phyloP scores from a whole-genome alignment of 1,140 invertebrate species.

The Hirudo medicinalis region DNA sequence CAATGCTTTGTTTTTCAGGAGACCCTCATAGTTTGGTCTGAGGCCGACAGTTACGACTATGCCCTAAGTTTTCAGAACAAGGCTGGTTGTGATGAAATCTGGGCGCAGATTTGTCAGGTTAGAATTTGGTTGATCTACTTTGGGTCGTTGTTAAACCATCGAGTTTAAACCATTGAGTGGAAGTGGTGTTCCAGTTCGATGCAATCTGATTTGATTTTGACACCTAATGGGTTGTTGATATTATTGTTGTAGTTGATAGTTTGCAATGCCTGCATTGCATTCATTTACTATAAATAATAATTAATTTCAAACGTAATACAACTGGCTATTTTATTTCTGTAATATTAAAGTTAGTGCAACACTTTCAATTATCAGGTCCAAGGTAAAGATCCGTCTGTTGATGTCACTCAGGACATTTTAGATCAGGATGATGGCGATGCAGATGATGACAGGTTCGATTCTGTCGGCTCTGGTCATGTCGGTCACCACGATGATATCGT shows the following conservation, averaged over 20 bases:
- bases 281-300: too few relatives aligned
- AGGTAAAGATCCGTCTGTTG: constrained; percentile 92
- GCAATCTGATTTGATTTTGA: neutral
- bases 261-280: too few relatives aligned
- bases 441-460: constrained; percentile 82
- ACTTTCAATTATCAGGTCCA: constrained; percentile 54
- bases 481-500: constrained; percentile 91
- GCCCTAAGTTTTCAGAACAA: constrained; percentile 99
- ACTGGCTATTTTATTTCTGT: neutral
- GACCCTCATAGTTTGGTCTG: constrained; percentile 99
- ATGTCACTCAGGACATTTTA: constrained; percentile 91
- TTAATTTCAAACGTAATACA: neutral
- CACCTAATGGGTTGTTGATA: too few relatives aligned
- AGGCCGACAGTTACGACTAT: constrained; percentile 95
- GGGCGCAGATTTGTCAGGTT: constrained; percentile 98
- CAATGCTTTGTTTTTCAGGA: constrained; percentile 49
- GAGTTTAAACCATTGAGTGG: too few relatives aligned
- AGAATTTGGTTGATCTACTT: constrained; percentile 20
- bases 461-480: constrained; percentile 75
- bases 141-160: too few relatives aligned
- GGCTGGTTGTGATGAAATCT: constrained; percentile 98
- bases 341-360: constrained; percentile 12
- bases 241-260: too few relatives aligned
- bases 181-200: neutral
- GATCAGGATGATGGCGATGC: constrained; percentile 58